These are phyloP conservation scores for Bubo scandiacus DNA, from an alignment of 2,113 vertebrate genomes.

Conservation along the genomic window DNA sequence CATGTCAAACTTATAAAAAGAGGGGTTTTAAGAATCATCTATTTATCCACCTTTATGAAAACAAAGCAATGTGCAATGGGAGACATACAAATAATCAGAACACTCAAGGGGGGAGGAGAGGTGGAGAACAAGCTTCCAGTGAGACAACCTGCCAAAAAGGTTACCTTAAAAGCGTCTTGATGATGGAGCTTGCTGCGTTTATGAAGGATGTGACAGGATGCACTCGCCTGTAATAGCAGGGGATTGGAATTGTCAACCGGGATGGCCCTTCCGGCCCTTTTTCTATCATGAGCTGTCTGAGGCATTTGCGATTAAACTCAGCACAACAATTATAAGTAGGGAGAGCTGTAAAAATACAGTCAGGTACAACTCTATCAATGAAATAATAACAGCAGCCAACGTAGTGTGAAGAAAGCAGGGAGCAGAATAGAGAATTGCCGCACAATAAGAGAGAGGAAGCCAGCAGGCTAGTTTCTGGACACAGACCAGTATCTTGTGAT, in stretches of 20 bases:
- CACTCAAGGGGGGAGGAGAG: background rate
- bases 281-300: background rate
- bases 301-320: background rate
- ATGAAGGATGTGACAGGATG: background rate
- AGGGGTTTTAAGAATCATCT: background rate
- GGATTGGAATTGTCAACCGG: background rate
- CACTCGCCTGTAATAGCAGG: background rate
- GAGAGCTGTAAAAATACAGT: constrained; percentile 14
- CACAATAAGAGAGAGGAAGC: background rate
- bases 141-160: background rate
- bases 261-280: background rate
- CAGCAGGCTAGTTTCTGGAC: constrained; percentile 31
- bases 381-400: background rate
- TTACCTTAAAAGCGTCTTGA: background rate
- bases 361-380: background rate
- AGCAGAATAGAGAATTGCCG: background rate
- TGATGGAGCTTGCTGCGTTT: background rate
- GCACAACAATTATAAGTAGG: background rate
- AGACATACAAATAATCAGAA: background rate
- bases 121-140: background rate
- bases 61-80: background rate
- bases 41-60: background rate
- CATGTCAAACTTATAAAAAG: background rate
- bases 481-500: constrained; percentile 2
- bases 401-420: background rate